Evolutionary conservation across 2,113 vertebrate genomes (phyloP).

Genomic region (Spea bombifrons): DNA sequence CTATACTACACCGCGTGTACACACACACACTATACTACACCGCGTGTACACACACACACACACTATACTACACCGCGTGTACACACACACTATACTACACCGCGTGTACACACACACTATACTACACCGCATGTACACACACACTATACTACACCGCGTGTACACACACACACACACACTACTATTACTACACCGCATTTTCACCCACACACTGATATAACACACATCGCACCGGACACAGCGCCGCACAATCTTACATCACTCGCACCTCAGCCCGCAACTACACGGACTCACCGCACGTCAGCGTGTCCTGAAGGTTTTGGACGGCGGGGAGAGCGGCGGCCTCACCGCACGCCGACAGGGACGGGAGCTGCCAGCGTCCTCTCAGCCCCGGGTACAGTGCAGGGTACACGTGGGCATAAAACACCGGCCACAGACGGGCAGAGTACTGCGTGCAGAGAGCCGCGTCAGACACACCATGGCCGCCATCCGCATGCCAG

Average conservation of each 20-base stretch:
- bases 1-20: no score
- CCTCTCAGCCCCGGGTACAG: background rate
- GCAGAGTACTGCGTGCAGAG: background rate
- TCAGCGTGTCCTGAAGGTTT: background rate
- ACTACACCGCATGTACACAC: no score
- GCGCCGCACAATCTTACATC: no score
- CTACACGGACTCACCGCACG: background rate
- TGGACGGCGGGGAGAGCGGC: background rate
- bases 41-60: no score
- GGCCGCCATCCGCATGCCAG: background rate
- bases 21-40: no score
- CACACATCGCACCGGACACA: no score
- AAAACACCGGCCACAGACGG: slow-evolving; percentile 2
- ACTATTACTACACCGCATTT: background rate
- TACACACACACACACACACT: no score
- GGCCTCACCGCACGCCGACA: background rate
- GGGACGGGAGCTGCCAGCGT: background rate
- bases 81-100: no score
- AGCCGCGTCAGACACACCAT: background rate
- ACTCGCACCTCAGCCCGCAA: background rate
- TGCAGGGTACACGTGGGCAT: background rate
- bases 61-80: no score
- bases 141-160: no score
- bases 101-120: no score
- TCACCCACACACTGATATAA: background rate